These are phyloP conservation scores for Cydia pomonella DNA, from an alignment of 1,140 invertebrate genomes.

Conservation along the genomic window DNA sequence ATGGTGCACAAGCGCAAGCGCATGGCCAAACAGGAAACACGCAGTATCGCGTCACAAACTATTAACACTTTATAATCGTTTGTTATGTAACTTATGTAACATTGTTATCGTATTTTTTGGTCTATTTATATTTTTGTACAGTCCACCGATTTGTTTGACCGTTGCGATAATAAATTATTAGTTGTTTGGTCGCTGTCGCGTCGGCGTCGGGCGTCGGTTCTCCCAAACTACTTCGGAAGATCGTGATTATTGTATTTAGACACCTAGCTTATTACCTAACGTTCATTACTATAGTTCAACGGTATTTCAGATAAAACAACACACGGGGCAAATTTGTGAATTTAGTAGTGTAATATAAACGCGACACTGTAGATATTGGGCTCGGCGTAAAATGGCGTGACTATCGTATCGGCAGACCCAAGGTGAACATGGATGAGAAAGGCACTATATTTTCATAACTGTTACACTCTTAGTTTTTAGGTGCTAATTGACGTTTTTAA, in stretches of 20 bases:
- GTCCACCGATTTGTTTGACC: background rate
- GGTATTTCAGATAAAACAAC: background rate
- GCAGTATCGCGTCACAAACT: conserved; percentile 7
- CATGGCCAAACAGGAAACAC: background rate
- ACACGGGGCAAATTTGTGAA: background rate
- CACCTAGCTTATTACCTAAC: background rate
- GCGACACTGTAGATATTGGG: conserved; percentile 1
- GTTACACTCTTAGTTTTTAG: background rate
- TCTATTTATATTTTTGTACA: background rate
- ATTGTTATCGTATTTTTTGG: background rate
- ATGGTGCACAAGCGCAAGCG: background rate
- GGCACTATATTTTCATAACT: background rate
- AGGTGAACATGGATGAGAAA: conserved; percentile 18
- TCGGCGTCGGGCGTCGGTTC: background rate
- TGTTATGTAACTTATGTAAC: conserved; percentile 10
- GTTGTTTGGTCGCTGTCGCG: background rate
- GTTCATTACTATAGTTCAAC: background rate
- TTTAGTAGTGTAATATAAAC: background rate
- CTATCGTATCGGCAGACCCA: conserved; percentile 22
- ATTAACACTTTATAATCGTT: background rate
- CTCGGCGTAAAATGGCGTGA: conserved; percentile 9
- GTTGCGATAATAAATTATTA: background rate
- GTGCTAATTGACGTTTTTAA: too few species aligned
- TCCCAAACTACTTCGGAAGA: background rate
- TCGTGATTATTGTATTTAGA: background rate